These are phyloP conservation scores for Portevinia maculata DNA, from an alignment of 2,888 invertebrate species.

Conservation along the genomic window DNA sequence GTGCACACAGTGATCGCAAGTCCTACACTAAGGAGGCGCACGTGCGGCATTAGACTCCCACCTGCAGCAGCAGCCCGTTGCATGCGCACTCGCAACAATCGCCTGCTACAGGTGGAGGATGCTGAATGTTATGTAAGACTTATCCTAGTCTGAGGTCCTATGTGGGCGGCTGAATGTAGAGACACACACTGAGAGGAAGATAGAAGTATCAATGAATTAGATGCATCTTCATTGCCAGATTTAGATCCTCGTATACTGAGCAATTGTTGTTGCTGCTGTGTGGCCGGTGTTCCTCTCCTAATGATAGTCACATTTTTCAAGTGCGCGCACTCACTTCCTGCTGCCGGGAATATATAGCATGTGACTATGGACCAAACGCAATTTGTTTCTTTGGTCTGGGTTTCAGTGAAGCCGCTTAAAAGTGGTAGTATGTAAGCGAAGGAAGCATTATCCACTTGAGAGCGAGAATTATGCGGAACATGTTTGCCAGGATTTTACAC, in stretches of 20 bases:
- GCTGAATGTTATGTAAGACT: conserved; percentile 42
- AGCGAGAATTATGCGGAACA: conserved; percentile 42
- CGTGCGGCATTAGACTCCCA: conserved; percentile 43
- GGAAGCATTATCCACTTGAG: conserved; percentile 35
- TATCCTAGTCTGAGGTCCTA: conserved; percentile 27
- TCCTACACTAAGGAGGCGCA: conserved; percentile 44
- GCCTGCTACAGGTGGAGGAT: conserved; percentile 49
- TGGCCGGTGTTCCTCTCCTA: conserved; percentile 34
- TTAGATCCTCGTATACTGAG: conserved; percentile 43
- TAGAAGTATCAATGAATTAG: conserved; percentile 56
- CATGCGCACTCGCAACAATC: conserved; percentile 2
- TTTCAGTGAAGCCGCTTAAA: conserved; percentile 24
- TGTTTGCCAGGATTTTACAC: conserved; percentile 30
- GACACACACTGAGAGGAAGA: conserved; percentile 9
- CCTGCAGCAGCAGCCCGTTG: conserved; percentile 10
- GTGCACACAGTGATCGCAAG: conserved; percentile 38
- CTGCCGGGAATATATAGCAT: conserved; percentile 11
- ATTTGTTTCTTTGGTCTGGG: conserved; percentile 31
- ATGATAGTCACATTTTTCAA: conserved; percentile 61
- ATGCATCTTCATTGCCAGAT: conserved; percentile 67
- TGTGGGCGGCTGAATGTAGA: conserved; percentile 47
- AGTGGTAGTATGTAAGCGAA: conserved; percentile 22
- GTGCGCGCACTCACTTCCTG: conserved; percentile 59
- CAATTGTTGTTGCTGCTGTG: conserved; percentile 25
- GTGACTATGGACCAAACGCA: conserved; percentile 12